Evolutionary conservation across 2,113 vertebrate genomes (phyloP), one percentile per base, ranked within the genome.

Genomic region (Mesembrinibis cayennensis): DNA sequence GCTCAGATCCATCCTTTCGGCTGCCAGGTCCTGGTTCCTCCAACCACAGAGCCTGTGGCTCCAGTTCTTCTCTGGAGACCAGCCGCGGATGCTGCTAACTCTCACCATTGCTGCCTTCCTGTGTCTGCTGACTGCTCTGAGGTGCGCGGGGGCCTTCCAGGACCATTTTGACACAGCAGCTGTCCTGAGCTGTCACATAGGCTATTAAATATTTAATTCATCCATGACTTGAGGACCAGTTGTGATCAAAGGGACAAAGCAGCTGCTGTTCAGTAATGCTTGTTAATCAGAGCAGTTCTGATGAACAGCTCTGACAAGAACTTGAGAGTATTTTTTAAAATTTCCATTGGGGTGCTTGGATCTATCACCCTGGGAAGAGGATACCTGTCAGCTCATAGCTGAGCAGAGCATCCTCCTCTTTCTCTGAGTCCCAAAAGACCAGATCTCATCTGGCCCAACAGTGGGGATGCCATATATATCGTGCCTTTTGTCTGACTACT

Each of bases 181-280:
- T 91, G 52, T 89, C 93, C 95, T 87, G 89, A 95, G 89, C 90
- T 89, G 89, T 93, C 91, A 91, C 93, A 72, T 27, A 42, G 47
- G 26, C 87, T 82, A 2, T 91, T 72, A 62, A 94, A 93, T 93
- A 69, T 93, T 96, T 79, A 95, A 94, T 90, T 91, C 19, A 76
- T 73, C 84, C 36, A 22, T 85, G 78, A 65, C 82, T 93, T n/a
- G 91, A 93, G 74, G 90, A 65, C 66, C 5, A n/a, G 78, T 53
- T 2, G 0, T 86, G 91, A 93, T 96, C 87, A 96, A 91, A 95
- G 16, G 21, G 84, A 88, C 40, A 85, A 90, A 94, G 90, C 59
- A 93, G 91, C 84, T 91, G 84, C 87, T 79, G 38, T 40, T 96
- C 77, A 53, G 87, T 11, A 42, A 63, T 82, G 78, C 62, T 59